Evolutionary conservation across 2,888 invertebrate genomes (phyloP).

Genomic region (Orthosia cruda): DNA sequence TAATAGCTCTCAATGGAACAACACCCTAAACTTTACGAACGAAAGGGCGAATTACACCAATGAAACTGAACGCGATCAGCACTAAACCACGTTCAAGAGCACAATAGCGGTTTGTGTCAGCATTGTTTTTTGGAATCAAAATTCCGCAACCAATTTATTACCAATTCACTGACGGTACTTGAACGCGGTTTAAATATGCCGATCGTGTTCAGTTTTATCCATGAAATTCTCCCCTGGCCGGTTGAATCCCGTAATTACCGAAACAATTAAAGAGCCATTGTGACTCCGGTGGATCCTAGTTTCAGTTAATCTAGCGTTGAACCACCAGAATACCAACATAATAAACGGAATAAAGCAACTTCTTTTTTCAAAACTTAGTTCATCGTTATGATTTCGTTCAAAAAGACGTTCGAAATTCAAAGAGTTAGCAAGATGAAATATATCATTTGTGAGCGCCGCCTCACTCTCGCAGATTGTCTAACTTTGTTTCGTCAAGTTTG

Average conservation of each 20-base stretch:
- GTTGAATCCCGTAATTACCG: no score
- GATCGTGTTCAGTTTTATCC: neutral
- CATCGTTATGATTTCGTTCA: neutral
- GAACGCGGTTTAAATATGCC: neutral
- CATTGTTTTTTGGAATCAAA: neutral
- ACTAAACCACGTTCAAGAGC: neutral
- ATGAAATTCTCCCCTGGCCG: neutral
- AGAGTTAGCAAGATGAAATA: conserved; percentile 35
- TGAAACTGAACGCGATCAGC: neutral
- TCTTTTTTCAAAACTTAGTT: neutral
- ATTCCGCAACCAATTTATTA: no score
- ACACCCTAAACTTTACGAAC: no score
- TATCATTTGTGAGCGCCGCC: conserved; percentile 36
- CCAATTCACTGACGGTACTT: neutral
- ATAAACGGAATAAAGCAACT: conserved; percentile 3
- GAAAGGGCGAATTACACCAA: neutral
- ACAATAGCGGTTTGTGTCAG: neutral
- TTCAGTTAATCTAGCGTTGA: no score
- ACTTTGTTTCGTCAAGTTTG: conserved; percentile 59
- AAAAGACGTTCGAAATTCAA: conserved; percentile 12
- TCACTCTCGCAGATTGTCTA: conserved; percentile 38
- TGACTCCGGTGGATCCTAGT: no score
- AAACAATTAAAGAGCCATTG: no score
- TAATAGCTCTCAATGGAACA: no score
- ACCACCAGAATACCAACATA: neutral